A percentile compares a stretch with the other conserved stretches of the same genome.
These are phyloP conservation scores for Sitodiplosis mosellana DNA, from an alignment of 1,140 invertebrate species.

Conservation along the genomic window DNA sequence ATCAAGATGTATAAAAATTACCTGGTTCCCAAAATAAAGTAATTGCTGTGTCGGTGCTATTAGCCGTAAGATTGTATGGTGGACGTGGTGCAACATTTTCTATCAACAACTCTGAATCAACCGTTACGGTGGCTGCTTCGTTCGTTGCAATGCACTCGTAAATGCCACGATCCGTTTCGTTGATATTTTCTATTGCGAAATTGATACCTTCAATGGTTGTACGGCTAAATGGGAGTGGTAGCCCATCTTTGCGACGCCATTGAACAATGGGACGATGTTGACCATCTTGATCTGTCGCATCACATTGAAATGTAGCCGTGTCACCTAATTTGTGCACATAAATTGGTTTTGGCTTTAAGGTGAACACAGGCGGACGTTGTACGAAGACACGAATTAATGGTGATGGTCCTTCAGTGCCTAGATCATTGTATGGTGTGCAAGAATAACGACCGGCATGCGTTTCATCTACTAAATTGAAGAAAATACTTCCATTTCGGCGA, in stretches of 20 bases:
- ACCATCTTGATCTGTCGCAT: constrained; percentile 34
- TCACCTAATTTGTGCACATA: constrained; percentile 69
- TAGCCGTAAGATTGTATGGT: constrained; percentile 73
- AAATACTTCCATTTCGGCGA: constrained; percentile 71
- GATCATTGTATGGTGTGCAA: constrained; percentile 79
- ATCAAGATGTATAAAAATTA: constrained; percentile 9
- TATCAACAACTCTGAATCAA: constrained; percentile 73
- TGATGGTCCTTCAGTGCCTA: constrained; percentile 71
- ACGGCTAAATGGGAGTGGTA: constrained; percentile 46
- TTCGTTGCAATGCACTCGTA: constrained; percentile 86
- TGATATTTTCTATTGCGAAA: constrained; percentile 63
- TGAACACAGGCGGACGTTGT: constrained; percentile 63
- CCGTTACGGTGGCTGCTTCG: constrained; percentile 75
- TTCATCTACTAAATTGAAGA: constrained; percentile 62
- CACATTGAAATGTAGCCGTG: constrained; percentile 65
- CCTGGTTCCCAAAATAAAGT: constrained; percentile 69
- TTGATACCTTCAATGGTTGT: constrained; percentile 59
- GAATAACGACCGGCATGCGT: constrained; percentile 63
- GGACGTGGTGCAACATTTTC: constrained; percentile 74
- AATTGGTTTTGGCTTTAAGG: constrained; percentile 52
- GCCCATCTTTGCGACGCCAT: constrained; percentile 48
- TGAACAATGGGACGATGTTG: not conserved
- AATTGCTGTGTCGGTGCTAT: constrained; percentile 54
- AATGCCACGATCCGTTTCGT: constrained; percentile 71
- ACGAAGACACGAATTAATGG: constrained; percentile 75